Base-by-base conservation (phyloP, 2,113 vertebrate species). In the Speoplatyrhinus poulsoni region DNA sequence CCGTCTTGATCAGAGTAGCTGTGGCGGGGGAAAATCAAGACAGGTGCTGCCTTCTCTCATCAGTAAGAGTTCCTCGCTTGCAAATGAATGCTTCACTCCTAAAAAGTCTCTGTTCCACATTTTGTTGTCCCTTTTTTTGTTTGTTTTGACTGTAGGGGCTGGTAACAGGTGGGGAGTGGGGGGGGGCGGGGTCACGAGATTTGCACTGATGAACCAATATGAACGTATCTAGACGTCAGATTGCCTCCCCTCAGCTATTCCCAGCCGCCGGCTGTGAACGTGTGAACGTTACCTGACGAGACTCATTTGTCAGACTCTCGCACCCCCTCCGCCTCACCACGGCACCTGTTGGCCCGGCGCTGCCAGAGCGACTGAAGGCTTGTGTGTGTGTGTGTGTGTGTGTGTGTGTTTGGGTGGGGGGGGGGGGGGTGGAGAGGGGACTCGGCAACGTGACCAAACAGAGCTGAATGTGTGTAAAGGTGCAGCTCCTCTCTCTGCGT, bases 291-390 rank as follows among this genome's bases (percentile, higher is more conserved):
- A 85, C 83, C 82, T 89, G 88, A 90, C 77, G 13, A 69, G 77
- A 65, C 82, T 87, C 77, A 84, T 92, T 92, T 89, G 85, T 92
- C 89, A 90, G 65, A 60, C 70, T 63, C 62, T 60, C 62, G 13
- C 72, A 73, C 75, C 65, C 49, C 26, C 47, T 59, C 48, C 68
- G 2, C 56, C 60, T 49, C 62, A 53, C 65, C 70, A 69, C 26
- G 56, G 81, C 72, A 70, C 65, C 76, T 71, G 71, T 67, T 72
- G 75, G 70, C 73, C 67, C 4, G 36, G 36, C 36, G 36, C 36
- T 41, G 36, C 71, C 76, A 83, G n/a, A 52, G 32, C 52, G 69
- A 41, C 58, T 72, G 72, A 57, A 46, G 70, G 69, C 36, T 60
- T 57, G 60, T 46, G 41, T 73, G 78, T 60, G 57, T 62, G 41